Percentiles rank a stretch among this genome's conserved stretches.
phyloP scores from a whole-genome alignment of 2,113 vertebrate genomes.

The Rhodinocichla rosea region DNA sequence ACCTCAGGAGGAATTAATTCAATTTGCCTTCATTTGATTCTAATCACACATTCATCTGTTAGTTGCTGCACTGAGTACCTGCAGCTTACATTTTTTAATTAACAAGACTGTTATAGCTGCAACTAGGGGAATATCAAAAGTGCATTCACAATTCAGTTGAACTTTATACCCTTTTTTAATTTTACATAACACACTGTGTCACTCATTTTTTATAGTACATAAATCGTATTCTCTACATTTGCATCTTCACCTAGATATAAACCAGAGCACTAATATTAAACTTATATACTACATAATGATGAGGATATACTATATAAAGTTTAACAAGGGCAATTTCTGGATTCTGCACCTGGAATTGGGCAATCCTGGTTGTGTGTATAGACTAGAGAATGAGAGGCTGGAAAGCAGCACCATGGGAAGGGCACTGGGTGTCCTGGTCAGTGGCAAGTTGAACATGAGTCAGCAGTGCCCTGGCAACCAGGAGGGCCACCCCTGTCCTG shows the following conservation, averaged over 20 bases:
- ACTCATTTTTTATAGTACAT: background rate
- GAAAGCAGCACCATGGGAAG: background rate
- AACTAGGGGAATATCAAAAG: slow-evolving; percentile 30
- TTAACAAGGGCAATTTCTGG: background rate
- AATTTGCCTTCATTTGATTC: slow-evolving; percentile 43
- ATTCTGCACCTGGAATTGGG: background rate
- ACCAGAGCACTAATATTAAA: background rate
- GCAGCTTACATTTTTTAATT: slow-evolving; percentile 42
- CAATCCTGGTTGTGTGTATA: background rate
- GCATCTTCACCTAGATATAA: background rate
- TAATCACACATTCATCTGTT: slow-evolving; percentile 52
- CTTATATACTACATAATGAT: background rate
- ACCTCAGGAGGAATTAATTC: slow-evolving; percentile 34
- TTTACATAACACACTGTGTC: background rate
- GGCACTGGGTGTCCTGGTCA: accelerated
- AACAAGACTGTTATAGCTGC: background rate
- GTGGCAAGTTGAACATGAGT: accelerated
- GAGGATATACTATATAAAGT: background rate
- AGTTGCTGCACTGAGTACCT: background rate
- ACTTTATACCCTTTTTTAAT: background rate
- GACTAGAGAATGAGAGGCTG: background rate
- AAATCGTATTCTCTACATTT: background rate
- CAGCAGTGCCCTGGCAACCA: background rate
- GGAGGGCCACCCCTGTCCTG: background rate
- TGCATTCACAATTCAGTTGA: background rate